phyloP scores from a whole-genome alignment of 2,113 vertebrate genomes.

The Microcebus tavaratra region DNA sequence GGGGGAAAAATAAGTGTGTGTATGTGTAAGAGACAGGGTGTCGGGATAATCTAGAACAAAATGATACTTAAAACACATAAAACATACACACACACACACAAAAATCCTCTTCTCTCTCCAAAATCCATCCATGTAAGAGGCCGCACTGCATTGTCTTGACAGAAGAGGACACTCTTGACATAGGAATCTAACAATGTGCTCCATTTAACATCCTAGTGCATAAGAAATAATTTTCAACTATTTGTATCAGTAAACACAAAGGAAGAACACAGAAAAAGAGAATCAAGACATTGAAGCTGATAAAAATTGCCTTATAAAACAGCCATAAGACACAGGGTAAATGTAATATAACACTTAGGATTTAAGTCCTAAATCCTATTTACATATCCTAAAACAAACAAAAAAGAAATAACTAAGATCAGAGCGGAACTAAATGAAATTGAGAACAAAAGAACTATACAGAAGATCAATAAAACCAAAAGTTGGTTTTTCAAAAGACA shows the following conservation, averaged over 20 bases:
- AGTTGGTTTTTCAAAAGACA: no score
- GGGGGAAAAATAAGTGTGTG: not conserved
- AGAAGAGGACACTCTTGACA: constrained; percentile 26
- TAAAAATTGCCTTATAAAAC: not conserved
- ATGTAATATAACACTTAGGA: not conserved
- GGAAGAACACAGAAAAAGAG: not conserved
- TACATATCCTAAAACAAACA: not conserved
- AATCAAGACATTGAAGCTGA: not conserved
- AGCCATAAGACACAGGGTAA: not conserved
- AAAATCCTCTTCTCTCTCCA: no score
- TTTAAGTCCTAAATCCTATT: not conserved
- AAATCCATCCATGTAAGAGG: not conserved
- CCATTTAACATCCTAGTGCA: not conserved
- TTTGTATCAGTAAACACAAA: not conserved
- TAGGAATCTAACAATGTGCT: not conserved
- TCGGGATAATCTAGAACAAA: not conserved
- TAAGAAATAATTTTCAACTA: not conserved
- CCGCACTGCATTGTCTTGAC: not conserved
- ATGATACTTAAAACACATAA: no score
- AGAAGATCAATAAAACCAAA: no score
- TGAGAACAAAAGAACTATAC: no score
- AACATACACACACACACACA: no score
- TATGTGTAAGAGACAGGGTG: not conserved
- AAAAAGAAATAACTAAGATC: not conserved
- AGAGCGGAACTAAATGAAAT: no score